Evolutionary conservation across 2,113 vertebrate genomes (phyloP).

Genomic region (Catharus minimus): DNA sequence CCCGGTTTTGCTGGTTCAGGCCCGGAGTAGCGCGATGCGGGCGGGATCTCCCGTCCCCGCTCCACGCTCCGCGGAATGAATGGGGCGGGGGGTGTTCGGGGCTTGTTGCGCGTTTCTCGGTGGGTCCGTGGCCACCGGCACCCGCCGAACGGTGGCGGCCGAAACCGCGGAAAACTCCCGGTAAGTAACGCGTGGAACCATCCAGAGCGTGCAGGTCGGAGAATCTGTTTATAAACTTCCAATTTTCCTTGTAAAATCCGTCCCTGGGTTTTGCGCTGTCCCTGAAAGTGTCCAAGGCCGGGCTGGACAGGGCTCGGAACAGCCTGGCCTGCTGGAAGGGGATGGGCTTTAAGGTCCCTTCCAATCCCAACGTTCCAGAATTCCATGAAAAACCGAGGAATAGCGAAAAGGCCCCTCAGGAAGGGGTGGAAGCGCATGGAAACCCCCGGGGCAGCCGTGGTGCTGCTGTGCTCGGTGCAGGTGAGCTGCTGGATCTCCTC

Average conservation of each 20-base stretch:
- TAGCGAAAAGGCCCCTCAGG: not conserved
- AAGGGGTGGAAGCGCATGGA: not conserved
- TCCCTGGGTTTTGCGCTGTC: not conserved
- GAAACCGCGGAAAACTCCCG: not conserved
- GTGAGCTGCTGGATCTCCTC: not conserved
- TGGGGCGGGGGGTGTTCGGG: not conserved
- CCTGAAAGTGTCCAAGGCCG: not conserved
- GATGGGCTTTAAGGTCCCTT: not conserved
- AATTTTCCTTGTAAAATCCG: fast-evolving
- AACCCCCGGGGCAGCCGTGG: not conserved
- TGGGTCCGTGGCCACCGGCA: not conserved
- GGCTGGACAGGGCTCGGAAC: not conserved
- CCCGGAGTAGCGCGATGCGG: not conserved
- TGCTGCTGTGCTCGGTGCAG: not conserved
- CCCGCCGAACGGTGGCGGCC: not conserved
- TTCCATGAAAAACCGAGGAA: not conserved
- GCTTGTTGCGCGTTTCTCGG: not conserved
- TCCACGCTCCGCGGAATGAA: not conserved
- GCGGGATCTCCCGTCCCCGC: not conserved
- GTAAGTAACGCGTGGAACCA: not conserved
- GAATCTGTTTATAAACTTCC: not conserved
- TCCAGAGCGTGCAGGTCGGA: not conserved
- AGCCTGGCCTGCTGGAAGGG: no score
- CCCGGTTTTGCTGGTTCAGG: not conserved
- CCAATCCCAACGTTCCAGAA: not conserved